These are phyloP conservation scores for Aphis gossypii DNA, from an alignment of 1,140 invertebrate species.

Conservation along the genomic window DNA sequence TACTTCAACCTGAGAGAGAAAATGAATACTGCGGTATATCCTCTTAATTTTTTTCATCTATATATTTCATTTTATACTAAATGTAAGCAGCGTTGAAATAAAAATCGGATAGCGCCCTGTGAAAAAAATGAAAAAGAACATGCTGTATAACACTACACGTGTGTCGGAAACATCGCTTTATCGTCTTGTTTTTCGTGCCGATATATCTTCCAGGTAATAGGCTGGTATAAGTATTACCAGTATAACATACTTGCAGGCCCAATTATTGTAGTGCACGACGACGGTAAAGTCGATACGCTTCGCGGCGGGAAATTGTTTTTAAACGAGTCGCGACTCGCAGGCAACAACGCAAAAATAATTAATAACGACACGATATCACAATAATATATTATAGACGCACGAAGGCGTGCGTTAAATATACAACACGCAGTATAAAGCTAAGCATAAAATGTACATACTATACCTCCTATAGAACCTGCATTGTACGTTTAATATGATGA, in stretches of 20 bases:
- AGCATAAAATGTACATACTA: background rate
- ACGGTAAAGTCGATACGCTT: background rate
- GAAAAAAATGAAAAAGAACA: background rate
- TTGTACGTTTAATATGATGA: background rate
- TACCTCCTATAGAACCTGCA: background rate
- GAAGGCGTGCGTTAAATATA: background rate
- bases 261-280: background rate
- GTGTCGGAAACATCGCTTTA: background rate
- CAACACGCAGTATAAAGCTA: background rate
- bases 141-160: background rate
- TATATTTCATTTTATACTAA: background rate
- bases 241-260: background rate
- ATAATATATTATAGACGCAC: background rate
- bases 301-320: background rate
- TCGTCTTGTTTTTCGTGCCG: background rate
- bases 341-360: conserved; percentile 11
- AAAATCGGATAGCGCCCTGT: background rate
- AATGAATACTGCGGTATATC: background rate
- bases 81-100: background rate
- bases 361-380: background rate
- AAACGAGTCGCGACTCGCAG: background rate
- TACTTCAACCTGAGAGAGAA: background rate
- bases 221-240: background rate
- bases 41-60: background rate
- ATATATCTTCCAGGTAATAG: background rate